Evolutionary conservation across 2,888 invertebrate species (phyloP).

Genomic region (Tanytarsus gracilentus): DNA sequence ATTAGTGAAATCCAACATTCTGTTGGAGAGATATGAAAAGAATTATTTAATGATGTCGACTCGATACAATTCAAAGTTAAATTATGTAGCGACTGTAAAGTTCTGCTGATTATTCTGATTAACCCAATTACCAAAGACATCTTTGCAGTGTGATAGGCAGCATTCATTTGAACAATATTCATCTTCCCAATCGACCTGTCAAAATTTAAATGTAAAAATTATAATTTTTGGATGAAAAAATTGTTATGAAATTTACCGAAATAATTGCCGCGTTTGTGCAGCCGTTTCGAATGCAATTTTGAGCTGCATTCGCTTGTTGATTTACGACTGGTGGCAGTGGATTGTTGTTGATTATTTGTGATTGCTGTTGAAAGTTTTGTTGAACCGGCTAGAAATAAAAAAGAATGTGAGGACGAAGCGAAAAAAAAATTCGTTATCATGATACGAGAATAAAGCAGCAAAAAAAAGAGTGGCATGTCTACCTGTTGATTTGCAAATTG

Average conservation of each 20-base stretch:
- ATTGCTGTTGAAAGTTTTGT: conserved; percentile 5
- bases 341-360: conserved; percentile 9
- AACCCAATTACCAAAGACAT: conserved; percentile 86
- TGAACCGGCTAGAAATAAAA: neutral
- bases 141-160: conserved; percentile 93
- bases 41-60: conserved; percentile 19
- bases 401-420: neutral
- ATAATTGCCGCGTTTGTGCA: conserved; percentile 85
- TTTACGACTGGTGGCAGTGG: conserved; percentile 1
- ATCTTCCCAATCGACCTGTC: conserved; percentile 76
- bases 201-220: neutral
- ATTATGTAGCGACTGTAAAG: conserved; percentile 71
- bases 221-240: neutral
- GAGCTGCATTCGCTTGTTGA: neutral
- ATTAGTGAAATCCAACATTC: no score
- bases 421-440: no score
- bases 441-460: no score
- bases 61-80: conserved; percentile 27
- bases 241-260: conserved; percentile 48
- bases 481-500: no score
- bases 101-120: conserved; percentile 71
- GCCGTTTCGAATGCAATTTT: conserved; percentile 70
- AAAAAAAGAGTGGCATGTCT: no score
- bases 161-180: conserved; percentile 97
- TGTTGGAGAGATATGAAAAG: no score